Base-by-base conservation (phyloP, 2,113 vertebrate genomes). In the Microcebus griseorufus region DNA sequence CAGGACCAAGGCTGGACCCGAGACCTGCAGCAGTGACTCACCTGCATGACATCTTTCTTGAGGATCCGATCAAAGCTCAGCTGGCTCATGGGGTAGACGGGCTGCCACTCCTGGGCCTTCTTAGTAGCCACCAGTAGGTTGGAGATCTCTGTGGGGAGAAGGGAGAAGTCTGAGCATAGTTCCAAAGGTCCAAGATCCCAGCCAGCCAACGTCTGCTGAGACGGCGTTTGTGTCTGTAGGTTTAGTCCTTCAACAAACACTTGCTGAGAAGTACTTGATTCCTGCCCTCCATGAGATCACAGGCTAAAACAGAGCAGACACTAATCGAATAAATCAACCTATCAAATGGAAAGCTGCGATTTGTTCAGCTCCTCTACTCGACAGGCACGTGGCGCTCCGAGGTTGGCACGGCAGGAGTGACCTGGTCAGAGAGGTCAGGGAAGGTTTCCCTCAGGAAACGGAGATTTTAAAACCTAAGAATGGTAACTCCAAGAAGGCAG, bases 91-190 rank as follows among this genome's bases (percentile, higher is more conserved):
- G 97, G 97, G 90, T 96, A 98, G 88, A 97, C 97, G 0, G 98
- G 99, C 88, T 99, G 98, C 96, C 99, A 98, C 5, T 98, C 99
- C 18, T 98, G 98, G 0, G 99, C 99, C 97, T 99, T 99, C 97
- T 99, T 99, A n/a, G 99, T 99, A 67, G 99, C 99, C 97, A 99
- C 99, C 55, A 99, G 98, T 88, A 99, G 97, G 97, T 99, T 99
- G 69, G 99, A 99, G 92, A 99, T 98, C 98, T 99, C 99, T 99
- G 98, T 70, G 98, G 97, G 86, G 76, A 96, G 53, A 95, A 8
- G 0, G 7, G 62, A 60, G 18, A 79, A 39, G 32, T 90, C 60
- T 91, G 23, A 72, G 27, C 6, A 3, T 29, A 45, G 53, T 23
- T 39, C 25, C 4, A 1, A 60, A 88, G n/a, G 65, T 34, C 39